Conservation (phyloP, 2,113 vertebrate species). For the Hemicordylus capensis region DNA sequence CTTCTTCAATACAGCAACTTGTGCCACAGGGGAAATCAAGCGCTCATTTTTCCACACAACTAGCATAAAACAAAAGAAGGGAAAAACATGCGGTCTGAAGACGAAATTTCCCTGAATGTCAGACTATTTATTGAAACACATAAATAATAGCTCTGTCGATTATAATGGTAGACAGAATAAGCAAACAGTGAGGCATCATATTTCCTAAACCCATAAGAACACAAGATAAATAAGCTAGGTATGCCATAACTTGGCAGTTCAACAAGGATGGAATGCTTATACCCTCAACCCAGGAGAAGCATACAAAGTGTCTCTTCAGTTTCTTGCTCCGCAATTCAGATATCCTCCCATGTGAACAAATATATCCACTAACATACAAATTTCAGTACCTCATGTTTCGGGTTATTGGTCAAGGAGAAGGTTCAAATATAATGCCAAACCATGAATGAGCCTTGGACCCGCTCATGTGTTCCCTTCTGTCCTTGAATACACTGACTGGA, state of each 20-base stretch:
- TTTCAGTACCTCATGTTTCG: too few species aligned
- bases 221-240: neutral
- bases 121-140: neutral
- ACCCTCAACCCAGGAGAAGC: neutral
- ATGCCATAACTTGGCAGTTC: neutral
- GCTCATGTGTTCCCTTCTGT: too few species aligned
- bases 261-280: neutral
- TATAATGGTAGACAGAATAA: conserved; percentile 9
- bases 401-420: too few species aligned
- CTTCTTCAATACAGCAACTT: neutral
- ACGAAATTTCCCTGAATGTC: neutral
- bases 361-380: too few species aligned
- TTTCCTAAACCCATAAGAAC: neutral
- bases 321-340: too few species aligned
- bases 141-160: neutral
- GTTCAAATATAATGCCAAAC: neutral
- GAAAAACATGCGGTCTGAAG: neutral
- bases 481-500: too few species aligned
- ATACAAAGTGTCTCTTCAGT: neutral
- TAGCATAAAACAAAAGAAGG: neutral
- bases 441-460: too few species aligned
- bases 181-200: neutral
- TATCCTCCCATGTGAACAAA: too few species aligned
- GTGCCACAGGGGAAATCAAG: neutral
- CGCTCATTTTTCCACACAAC: conserved; percentile 5